Evolutionary conservation across 2,888 invertebrate genomes (phyloP).

Genomic region (Chironomus riparius): DNA sequence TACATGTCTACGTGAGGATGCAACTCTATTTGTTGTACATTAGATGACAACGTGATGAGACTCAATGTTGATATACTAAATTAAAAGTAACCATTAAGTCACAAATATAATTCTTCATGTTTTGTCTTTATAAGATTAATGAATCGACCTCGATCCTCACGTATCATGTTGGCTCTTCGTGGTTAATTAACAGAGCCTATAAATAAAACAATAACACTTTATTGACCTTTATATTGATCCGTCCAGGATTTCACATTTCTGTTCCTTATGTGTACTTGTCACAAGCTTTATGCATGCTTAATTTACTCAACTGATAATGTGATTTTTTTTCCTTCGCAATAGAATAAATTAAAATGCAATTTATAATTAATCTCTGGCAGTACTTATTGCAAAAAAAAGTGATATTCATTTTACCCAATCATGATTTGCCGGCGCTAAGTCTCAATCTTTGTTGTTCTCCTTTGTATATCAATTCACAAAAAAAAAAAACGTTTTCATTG

Average conservation of each 20-base stretch:
- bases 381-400: not conserved
- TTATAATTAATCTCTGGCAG: not conserved
- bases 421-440: not conserved
- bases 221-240: not conserved
- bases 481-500: not conserved
- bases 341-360: not conserved
- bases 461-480: not conserved
- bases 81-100: not conserved
- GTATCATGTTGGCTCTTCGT: not conserved
- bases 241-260: not conserved
- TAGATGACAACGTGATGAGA: no score
- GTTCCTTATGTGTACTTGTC: not conserved
- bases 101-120: not conserved
- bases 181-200: not conserved
- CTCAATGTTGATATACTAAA: no score
- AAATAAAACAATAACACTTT: not conserved
- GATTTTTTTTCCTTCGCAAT: not conserved
- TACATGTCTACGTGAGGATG: no score
- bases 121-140: not conserved
- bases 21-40: no score
- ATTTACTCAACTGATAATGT: not conserved
- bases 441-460: not conserved
- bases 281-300: not conserved
- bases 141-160: not conserved
- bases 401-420: not conserved